Base-by-base conservation (phyloP, 2,888 invertebrate genomes). In the Andrena dorsata region DNA sequence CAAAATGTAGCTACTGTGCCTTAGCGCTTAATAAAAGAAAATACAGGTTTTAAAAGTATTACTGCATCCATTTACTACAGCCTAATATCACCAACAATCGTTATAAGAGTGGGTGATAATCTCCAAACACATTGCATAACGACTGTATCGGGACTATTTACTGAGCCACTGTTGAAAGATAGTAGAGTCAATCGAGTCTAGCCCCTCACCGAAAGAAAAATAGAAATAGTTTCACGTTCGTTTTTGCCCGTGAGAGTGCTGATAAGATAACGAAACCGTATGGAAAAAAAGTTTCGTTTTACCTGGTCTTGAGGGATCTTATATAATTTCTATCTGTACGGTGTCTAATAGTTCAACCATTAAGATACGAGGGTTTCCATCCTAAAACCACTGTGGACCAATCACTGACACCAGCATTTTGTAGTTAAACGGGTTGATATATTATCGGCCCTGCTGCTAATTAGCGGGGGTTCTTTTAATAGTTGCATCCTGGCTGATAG, bases 251-350 rank as follows among this genome's bases (percentile, higher is more conserved):
- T n/a, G 3, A 3, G 1, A 35, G 23, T 16, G 28, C 41, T 32
- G 70, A 80, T 70, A 76, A 80, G 69, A 76, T 76, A 80, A 70
- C 28, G 16, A 13, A 28, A 2, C n/a, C 60, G 47, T 35, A 5
- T 10, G 23, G 26, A 69, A 51, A 26, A 56, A 51, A 23, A 26
- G 47, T 53, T 58, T 70, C 58, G 28, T 0, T 56, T 28, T 70
- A 76, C 51, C 65, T 70, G 16, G 28, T 35, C 28, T 5, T 58
- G 23, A 2, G 20, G 58, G 16, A 70, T 65, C 28, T 16, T 49
- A 51, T 51, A 75, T 75, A 60, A 66, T 60, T 60, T 51, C 35
- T 28, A 41, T 66, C 74, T 56, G 5, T 32, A 26, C n/a, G 30
- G 41, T 20, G n/a, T 32, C 20, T 56, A 41, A 47, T 56, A 74